These are phyloP conservation scores for Macropus fuliginosus DNA, from an alignment of 2,797 vertebrate species.

Conservation along the genomic window DNA sequence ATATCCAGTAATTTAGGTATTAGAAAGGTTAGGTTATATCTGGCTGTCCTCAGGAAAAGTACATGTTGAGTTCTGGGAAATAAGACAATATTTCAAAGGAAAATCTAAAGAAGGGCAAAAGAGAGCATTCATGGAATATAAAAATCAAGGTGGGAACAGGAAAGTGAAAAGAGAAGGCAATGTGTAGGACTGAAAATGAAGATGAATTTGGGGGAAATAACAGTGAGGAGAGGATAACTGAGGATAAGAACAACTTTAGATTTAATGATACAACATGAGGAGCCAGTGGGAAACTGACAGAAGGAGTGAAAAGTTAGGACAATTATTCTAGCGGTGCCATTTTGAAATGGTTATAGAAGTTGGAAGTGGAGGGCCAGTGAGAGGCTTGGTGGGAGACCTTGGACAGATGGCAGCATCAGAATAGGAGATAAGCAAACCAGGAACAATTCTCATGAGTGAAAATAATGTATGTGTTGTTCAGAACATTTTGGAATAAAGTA, in stretches of 20 bases:
- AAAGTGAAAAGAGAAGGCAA: slow-evolving; percentile 27
- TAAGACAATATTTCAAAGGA: slow-evolving; percentile 32
- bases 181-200: background rate
- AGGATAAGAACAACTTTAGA: slow-evolving; percentile 3
- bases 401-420: background rate
- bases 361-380: slow-evolving; percentile 1
- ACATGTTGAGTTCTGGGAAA: slow-evolving; percentile 19
- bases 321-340: slow-evolving; percentile 27
- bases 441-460: background rate
- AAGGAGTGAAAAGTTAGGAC: slow-evolving; percentile 22
- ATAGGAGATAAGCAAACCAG: background rate
- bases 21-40: slow-evolving; percentile 45
- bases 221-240: background rate
- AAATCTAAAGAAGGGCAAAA: slow-evolving; percentile 17
- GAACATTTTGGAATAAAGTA: background rate
- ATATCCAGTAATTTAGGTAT: background rate
- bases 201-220: slow-evolving; percentile 10
- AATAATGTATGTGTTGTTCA: background rate
- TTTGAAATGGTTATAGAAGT: background rate
- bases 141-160: background rate
- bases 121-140: background rate
- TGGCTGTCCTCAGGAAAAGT: slow-evolving; percentile 50
- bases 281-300: background rate
- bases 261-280: slow-evolving; percentile 9
- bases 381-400: background rate